These are phyloP conservation scores for Spatulosminthurus flaviceps DNA, from an alignment of 2,888 invertebrate species.

Conservation along the genomic window DNA sequence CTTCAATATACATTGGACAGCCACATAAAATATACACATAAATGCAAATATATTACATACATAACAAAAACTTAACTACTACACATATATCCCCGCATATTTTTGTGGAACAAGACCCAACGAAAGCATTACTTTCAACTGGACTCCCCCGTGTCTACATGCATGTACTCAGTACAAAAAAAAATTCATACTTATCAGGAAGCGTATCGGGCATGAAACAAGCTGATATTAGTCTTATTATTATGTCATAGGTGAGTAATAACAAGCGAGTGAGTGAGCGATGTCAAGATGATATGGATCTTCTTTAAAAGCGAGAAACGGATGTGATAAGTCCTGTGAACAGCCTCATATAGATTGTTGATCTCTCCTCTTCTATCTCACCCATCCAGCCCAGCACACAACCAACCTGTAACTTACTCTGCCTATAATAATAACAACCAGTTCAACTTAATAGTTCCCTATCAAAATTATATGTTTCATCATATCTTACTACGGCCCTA, in stretches of 20 bases:
- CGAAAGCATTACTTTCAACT: no score
- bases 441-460: no score
- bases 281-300: slow-evolving; percentile 41
- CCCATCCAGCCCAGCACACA: background rate
- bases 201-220: slow-evolving; percentile 31
- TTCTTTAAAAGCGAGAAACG: slow-evolving; percentile 40
- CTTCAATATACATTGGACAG: no score
- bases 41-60: background rate
- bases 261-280: slow-evolving; percentile 42
- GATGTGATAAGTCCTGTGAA: slow-evolving; percentile 37
- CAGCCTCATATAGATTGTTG: slow-evolving; percentile 20
- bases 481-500: no score
- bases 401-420: background rate
- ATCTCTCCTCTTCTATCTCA: background rate
- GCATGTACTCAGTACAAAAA: background rate
- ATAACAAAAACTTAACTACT: background rate
- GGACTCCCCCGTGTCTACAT: slow-evolving; percentile 31
- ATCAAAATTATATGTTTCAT: no score
- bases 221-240: slow-evolving; percentile 43
- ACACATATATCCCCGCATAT: no score
- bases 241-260: slow-evolving; percentile 43
- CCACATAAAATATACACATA: no score
- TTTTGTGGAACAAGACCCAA: no score
- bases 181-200: background rate
- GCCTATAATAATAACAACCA: no score